Evolutionary conservation across 2,797 vertebrate genomes (phyloP), one percentile per base, ranked within the genome.

Genomic region (Sebastolobus altivelis): DNA sequence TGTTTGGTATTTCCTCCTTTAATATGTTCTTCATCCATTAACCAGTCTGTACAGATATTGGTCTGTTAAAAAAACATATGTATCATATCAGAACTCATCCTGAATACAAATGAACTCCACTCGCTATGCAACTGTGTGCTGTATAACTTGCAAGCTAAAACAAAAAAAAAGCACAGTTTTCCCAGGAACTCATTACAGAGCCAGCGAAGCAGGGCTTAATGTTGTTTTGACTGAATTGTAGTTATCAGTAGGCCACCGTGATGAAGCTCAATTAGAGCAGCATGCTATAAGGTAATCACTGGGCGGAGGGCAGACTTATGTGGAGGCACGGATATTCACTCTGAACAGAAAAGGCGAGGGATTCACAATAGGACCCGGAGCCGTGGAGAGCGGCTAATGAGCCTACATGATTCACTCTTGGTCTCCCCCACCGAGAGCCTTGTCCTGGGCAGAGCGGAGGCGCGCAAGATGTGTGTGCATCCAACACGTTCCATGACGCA

Each of bases 191-290:
- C 82, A 87, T 93, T 79, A 92, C 18, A 80, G 83, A 88, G 67
- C 16, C 82, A 78, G 77, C 2, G 56, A 89, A 72, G 81, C 86
- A 71, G 27, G n/a, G 33, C 54, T 62, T 87, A 90, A 93, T 88
- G 88, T 70, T 92, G 89, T 90, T 90, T 92, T 88, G 89, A 91
- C 88, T 91, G 90, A 86, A 91, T 63, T 82, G 86, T 87, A 88
- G 85, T 92, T 88, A 88, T 91, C 90, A 85, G 87, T 85, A 73
- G 77, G 87, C 88, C 84, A 90, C 77, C n/a, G 63, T 82, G 87
- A 92, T 92, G 87, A 91, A 80, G 88, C 85, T 91, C 88, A 93
- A 93, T 93, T 92, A 91, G 86, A 93, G 90, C 90, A 87, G 90
- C 82, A 70, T 81, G 92, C 79, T 82, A 87, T 86, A 88, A 92